Evolutionary conservation across 2,888 invertebrate genomes (phyloP).

Genomic region (Brachycybe producta): DNA sequence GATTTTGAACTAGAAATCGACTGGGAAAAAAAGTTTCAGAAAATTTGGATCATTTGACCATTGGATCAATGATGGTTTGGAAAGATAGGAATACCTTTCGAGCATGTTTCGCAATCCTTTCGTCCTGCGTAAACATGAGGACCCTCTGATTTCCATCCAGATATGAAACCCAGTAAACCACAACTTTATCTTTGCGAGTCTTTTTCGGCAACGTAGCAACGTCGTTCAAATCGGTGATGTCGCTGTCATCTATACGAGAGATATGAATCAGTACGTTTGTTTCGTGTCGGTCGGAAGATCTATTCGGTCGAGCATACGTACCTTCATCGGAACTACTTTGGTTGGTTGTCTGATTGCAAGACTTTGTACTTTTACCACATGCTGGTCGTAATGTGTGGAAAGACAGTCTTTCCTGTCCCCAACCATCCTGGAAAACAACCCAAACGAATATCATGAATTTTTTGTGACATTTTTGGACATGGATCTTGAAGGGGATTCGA

Average conservation of each 20-base stretch:
- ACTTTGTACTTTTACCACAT: conserved; percentile 25
- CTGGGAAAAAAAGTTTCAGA: background rate
- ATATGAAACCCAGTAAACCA: conserved; percentile 68
- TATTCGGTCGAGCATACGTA: background rate
- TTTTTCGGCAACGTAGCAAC: conserved; percentile 38
- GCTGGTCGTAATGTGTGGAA: conserved; percentile 48
- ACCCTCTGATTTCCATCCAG: conserved; percentile 60
- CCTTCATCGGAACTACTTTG: conserved; percentile 29
- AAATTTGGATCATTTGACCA: background rate
- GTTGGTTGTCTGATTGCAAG: conserved; percentile 25
- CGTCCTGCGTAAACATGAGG: conserved; percentile 60
- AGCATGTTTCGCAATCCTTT: conserved; percentile 50
- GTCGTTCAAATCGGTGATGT: conserved; percentile 21
- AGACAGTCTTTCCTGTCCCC: conserved; percentile 56
- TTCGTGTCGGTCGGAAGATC: background rate
- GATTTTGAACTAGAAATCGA: conserved; percentile 16
- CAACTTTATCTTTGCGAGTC: conserved; percentile 57
- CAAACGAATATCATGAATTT: background rate
- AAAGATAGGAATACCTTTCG: conserved; percentile 28
- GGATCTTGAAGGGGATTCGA: background rate
- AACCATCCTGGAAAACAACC: conserved; percentile 31
- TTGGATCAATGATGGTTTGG: background rate
- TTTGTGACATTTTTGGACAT: background rate
- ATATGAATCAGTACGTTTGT: too few relatives aligned
- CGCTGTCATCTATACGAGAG: conserved; percentile 31